Evolutionary conservation across 2,113 vertebrate species (phyloP).

Genomic region (Pyxicephalus adspersus): DNA sequence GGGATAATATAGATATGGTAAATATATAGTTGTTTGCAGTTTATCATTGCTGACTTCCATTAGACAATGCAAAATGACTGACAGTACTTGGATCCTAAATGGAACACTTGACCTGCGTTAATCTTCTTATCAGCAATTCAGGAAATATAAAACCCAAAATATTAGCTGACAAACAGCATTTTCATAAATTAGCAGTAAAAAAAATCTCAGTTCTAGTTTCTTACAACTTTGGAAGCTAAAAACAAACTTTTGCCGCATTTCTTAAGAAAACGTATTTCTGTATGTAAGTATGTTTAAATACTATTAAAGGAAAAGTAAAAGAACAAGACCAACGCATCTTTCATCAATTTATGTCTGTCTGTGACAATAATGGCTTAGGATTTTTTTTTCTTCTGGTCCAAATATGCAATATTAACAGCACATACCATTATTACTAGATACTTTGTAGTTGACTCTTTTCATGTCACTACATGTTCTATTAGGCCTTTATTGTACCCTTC

Average conservation of each 20-base stretch:
- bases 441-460: conserved; percentile 61
- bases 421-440: conserved; percentile 51
- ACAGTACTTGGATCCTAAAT: too few species aligned
- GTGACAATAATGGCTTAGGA: conserved; percentile 58
- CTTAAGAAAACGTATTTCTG: conserved; percentile 19
- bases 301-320: conserved; percentile 56
- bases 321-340: conserved; percentile 60
- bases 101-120: too few species aligned
- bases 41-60: too few species aligned
- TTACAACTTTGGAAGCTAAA: too few species aligned
- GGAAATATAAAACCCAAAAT: too few species aligned
- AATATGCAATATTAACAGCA: conserved; percentile 57
- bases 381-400: conserved; percentile 33
- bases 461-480: conserved; percentile 60
- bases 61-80: too few species aligned
- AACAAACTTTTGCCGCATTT: conserved; percentile 56
- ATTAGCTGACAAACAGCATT: too few species aligned
- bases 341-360: conserved; percentile 63
- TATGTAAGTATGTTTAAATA: conserved; percentile 60
- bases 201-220: too few species aligned
- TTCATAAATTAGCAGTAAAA: too few species aligned
- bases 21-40: too few species aligned
- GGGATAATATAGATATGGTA: too few species aligned
- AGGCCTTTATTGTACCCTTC: conserved; percentile 40
- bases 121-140: too few species aligned